Percentiles rank a stretch among this genome's conserved stretches.
These are phyloP conservation scores for Blennius ocellaris DNA, from an alignment of 2,113 vertebrate genomes.

Conservation along the genomic window DNA sequence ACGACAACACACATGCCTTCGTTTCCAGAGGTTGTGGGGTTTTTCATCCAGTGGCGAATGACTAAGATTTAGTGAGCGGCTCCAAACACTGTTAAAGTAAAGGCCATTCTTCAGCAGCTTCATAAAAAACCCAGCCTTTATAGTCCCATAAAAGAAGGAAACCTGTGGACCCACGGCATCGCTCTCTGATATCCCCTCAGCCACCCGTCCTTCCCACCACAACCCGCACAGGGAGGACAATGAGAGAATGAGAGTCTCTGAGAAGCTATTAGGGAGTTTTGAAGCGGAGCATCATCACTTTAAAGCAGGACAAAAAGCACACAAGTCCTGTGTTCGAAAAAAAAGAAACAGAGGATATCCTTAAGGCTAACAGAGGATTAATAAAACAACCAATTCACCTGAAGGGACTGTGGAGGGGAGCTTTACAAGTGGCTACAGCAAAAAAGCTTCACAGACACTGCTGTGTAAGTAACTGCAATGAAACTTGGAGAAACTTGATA, in stretches of 20 bases:
- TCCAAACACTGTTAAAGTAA: slow-evolving; percentile 83
- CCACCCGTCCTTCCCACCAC: slow-evolving; percentile 58
- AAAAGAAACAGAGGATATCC: slow-evolving; percentile 39
- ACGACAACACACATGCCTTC: slow-evolving; percentile 50
- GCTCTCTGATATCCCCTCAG: slow-evolving; percentile 65
- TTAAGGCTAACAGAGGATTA: slow-evolving; percentile 44
- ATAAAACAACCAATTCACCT: slow-evolving; percentile 47
- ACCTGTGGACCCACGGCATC: slow-evolving; percentile 76
- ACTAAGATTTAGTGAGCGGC: slow-evolving; percentile 81
- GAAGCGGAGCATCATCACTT: slow-evolving; percentile 50
- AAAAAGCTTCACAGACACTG: slow-evolving; percentile 6
- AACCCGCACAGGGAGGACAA: slow-evolving; percentile 58
- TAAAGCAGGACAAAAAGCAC: slow-evolving; percentile 10
- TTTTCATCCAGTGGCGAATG: slow-evolving; percentile 66
- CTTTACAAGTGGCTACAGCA: slow-evolving; percentile 6
- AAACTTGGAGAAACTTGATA: not conserved
- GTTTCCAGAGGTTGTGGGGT: slow-evolving; percentile 56
- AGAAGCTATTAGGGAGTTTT: slow-evolving; percentile 59
- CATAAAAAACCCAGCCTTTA: slow-evolving; percentile 83
- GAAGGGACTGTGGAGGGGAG: slow-evolving; percentile 21
- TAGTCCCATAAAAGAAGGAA: slow-evolving; percentile 82
- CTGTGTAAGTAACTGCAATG: not conserved
- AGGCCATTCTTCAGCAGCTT: slow-evolving; percentile 82
- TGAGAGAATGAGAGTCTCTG: slow-evolving; percentile 36
- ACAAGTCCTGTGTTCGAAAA: slow-evolving; percentile 29